phyloP scores from a whole-genome alignment of 1,140 invertebrate species.

The Ceratitis capitata region DNA sequence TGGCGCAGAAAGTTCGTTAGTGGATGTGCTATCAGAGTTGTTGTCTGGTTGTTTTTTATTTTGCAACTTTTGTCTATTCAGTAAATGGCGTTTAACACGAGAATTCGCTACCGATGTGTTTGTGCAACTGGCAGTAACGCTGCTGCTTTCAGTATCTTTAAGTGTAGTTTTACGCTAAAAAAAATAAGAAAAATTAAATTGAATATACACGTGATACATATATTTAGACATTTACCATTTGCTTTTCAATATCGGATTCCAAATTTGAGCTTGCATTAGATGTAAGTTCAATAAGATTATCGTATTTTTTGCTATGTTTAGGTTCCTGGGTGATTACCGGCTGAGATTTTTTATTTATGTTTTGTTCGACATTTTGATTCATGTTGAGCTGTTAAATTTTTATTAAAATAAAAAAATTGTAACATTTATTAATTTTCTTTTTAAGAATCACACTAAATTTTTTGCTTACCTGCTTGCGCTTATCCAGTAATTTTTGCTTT shows the following conservation, averaged over 20 bases:
- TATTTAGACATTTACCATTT: background rate
- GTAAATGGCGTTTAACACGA: background rate
- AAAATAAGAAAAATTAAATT: background rate
- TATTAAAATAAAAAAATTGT: no score
- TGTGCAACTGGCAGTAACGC: background rate
- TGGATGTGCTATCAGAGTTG: slow-evolving; percentile 4
- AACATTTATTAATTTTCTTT: background rate
- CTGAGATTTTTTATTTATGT: background rate
- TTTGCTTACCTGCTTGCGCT: slow-evolving; percentile 20
- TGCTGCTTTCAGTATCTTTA: background rate
- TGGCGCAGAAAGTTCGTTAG: background rate
- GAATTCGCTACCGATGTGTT: background rate
- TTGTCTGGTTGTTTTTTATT: background rate
- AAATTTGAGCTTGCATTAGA: background rate
- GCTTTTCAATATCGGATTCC: background rate
- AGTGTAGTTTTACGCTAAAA: background rate
- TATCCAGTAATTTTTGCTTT: background rate
- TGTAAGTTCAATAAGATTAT: background rate
- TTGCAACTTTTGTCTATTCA: background rate
- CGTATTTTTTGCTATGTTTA: background rate
- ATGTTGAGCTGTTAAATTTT: background rate
- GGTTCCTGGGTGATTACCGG: background rate
- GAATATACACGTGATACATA: no score
- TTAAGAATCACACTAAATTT: background rate
- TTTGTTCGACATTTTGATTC: background rate